Base-by-base conservation (phyloP, 2,888 invertebrate genomes). In the Leistus spinibarbis region DNA sequence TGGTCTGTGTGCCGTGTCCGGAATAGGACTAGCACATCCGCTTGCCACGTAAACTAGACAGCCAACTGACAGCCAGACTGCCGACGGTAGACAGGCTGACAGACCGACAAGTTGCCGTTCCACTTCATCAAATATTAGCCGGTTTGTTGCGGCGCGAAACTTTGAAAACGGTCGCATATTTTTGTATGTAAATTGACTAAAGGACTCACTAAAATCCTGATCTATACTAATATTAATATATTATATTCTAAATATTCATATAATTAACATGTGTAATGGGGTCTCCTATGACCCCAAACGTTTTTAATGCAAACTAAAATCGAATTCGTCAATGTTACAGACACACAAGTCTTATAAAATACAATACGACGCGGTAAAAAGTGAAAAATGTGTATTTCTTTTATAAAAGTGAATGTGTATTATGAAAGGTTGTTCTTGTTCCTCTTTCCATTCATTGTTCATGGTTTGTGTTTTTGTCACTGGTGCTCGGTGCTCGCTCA, bases 11-110 rank as follows among this genome's bases (percentile, higher is more conserved):
- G 81, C 81, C 79, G 77, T 80, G 81, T 81, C 79, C 82, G 64
- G 20, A n/a, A n/a, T n/a, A n/a, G n/a, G 64, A 20, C 64, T 20
- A 80, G 81, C 80, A 77, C 80, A 80, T 83, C 82, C 82, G 80
- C 82, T 83, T 84, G 84, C 83, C 83, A 83, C 83, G 84, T 83
- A 84, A 87, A 87, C 86, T 84, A 87, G 87, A 87, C 87, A 87
- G 87, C 82, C 85, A 86, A 87, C 86, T 87, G 87, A 87, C 87
- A 86, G 86, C 84, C 81, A 83, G 86, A 85, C 86, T 85, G 85
- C 85, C 84, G 85, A 83, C 86, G 85, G 81, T 80, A 81, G 84
- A 83, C 84, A 83, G 84, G 27, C 84, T 84, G 85, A 83, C 85
- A 84, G 83, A 54, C 70, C 81, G 83, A 86, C 87, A 87, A 86